Base-by-base conservation (phyloP, 2,797 vertebrate genomes). In the Etheostoma nigrum region DNA sequence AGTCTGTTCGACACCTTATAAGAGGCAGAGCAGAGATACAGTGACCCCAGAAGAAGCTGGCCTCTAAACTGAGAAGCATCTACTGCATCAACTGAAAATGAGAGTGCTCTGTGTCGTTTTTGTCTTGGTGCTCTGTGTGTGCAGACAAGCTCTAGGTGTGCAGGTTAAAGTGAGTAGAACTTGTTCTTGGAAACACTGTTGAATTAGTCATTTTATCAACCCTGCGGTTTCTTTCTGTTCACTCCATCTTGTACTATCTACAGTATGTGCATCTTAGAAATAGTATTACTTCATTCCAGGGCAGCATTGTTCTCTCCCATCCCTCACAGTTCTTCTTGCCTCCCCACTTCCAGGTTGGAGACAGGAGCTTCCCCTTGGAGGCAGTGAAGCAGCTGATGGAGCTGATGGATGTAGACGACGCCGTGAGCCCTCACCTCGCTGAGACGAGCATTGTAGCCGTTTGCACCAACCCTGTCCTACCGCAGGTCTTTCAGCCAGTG, bases 361-460 rank as follows among this genome's bases (percentile, higher is more conserved):
- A 88, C 63, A 83, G 53, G 54, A 88, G 55, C 52, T 95, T 94
- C 59, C 89, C 93, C 3, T 51, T 95, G 54, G 86, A 93, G 74
- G 81, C 93, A 0, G 93, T 93, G 82, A 93, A 93, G 86, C 72
- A 87, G 82, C 89, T 95, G 81, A 92, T 87, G 81, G 70, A 65
- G 62, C 76, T 95, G 74, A 83, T 94, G 90, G 88, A 81, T 18
- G 12, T 65, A 6, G 74, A 89, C 2, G 48, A n/a, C 11, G 5
- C 15, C 2, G 12, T 65, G 0, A 81, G 54, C 54, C 82, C 87
- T 19, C 69, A 5, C 23, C 76, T 90, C 1, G 6, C 72, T 5
- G 52, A 82, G 10, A 65, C 66, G 0, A 76, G 72, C 6, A 14
- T 63, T 0, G 45, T 12, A 1, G 74, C 79, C 0, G 79, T 88